Conservation (phyloP, 2,113 vertebrate species). For the Eudyptes chrysolophus region DNA sequence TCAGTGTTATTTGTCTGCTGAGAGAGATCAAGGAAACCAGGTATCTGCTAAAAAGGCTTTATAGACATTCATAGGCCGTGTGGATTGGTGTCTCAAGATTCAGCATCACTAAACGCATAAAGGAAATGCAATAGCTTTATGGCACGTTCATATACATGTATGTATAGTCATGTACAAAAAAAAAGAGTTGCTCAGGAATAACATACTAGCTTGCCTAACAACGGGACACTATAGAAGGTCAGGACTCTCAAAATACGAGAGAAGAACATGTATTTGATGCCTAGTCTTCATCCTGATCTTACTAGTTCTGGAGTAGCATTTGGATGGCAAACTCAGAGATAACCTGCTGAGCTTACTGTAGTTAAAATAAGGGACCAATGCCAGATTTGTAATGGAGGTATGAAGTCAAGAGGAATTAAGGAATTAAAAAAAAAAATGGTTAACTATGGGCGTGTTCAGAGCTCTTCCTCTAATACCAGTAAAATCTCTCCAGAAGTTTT, state of each 20-base stretch:
- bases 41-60: not conserved
- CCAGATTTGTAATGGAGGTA: not conserved
- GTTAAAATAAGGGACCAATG: not conserved
- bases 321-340: not conserved
- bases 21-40: not conserved
- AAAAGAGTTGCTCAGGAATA: not conserved
- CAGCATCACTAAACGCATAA: not conserved
- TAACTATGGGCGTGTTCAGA: not conserved
- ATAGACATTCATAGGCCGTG: not conserved
- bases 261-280: not conserved
- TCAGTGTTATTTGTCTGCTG: not conserved
- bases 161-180: not conserved
- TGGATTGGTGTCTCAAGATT: not conserved
- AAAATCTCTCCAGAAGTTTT: not conserved
- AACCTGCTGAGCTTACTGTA: not conserved
- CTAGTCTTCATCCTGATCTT: not conserved
- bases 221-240: not conserved
- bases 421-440: not conserved
- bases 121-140: not conserved
- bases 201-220: not conserved
- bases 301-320: not conserved
- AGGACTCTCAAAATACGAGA: not conserved
- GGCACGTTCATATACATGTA: not conserved
- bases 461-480: not conserved
- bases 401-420: not conserved